Conservation (phyloP, 2,888 invertebrate genomes). For the Pterostichus madidus region DNA sequence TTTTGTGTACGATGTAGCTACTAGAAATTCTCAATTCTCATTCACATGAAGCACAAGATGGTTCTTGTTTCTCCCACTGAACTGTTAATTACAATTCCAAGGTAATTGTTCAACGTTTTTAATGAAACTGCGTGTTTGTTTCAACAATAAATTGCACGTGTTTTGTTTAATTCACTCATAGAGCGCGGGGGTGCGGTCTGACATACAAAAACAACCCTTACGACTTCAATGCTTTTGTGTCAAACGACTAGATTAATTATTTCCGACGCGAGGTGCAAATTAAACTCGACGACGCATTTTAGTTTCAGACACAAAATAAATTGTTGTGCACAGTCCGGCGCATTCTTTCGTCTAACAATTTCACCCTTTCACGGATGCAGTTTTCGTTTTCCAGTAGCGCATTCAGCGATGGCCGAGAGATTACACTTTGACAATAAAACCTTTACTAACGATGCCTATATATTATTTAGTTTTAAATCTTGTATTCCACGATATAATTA, state of each 20-base stretch:
- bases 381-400: not conserved
- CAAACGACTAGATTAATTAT: slow-evolving; percentile 67
- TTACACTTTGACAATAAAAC: no score
- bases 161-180: slow-evolving; percentile 64
- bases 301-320: slow-evolving; percentile 66
- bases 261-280: slow-evolving; percentile 65
- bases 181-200: slow-evolving; percentile 24
- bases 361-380: slow-evolving; percentile 54
- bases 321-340: slow-evolving; percentile 61
- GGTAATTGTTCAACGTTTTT: slow-evolving; percentile 55
- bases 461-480: no score
- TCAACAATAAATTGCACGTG: slow-evolving; percentile 64
- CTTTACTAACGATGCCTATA: no score
- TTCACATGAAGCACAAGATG: slow-evolving; percentile 19
- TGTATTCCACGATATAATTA: no score
- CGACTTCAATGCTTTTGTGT: slow-evolving; percentile 62
- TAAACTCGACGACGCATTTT: slow-evolving; percentile 66
- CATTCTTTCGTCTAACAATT: slow-evolving; percentile 65
- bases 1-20: no score
- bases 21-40: not conserved
- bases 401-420: no score
- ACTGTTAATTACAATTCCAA: slow-evolving; percentile 41
- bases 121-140: slow-evolving; percentile 58
- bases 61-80: not conserved
- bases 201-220: slow-evolving; percentile 60